Evolutionary conservation across 2,797 vertebrate genomes (phyloP), one percentile per base, ranked within the genome.

Genomic region (Danio tinwini): DNA sequence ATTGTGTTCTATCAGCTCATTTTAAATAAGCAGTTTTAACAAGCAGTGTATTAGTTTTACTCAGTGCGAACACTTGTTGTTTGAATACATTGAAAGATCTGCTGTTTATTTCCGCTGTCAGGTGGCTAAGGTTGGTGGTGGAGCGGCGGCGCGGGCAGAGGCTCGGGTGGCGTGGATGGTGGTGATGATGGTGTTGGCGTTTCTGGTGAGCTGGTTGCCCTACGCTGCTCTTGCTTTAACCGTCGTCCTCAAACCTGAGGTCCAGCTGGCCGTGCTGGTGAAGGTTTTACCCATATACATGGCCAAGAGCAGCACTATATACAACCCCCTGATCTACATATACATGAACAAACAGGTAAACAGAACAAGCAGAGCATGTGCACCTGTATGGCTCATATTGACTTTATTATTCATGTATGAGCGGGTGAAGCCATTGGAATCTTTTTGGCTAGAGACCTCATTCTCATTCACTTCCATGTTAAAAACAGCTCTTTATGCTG

Each of bases 331-430:
- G 74, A 93, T 93, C 81, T 92, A 91, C 81, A 93, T 95, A 81
- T 94, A 91, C 81, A 92, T 92, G 85, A 94, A 94, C 81, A 92
- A 91, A 80, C 92, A 93, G 91, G 93, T 93, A 81, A 77, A 82
- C 59, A n/a, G 53, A 12, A 58, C 14, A 29, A 11, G 5, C 40
- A 45, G 7, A 61, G 4, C 2, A 8, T 14, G 0, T 17, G 37
- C n/a, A 71, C 50, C 14, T 0, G 8, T 52, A 29, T 49, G 0
- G 14, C 29, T 1, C 29, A 29, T 29, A 29, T 29, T 29, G 29
- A 29, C 29, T 29, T 29, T 29, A 29, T 29, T 29, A 29, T 29
- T 29, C 3, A 29, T 29, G 1, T 3, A 29, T 3, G 29, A 29
- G 29, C 3, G 29, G 29, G 29, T 3, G 29, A 29, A 29, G 3